Base-by-base conservation (phyloP, 1,140 invertebrate species). In the Elymnias hypermnestra region DNA sequence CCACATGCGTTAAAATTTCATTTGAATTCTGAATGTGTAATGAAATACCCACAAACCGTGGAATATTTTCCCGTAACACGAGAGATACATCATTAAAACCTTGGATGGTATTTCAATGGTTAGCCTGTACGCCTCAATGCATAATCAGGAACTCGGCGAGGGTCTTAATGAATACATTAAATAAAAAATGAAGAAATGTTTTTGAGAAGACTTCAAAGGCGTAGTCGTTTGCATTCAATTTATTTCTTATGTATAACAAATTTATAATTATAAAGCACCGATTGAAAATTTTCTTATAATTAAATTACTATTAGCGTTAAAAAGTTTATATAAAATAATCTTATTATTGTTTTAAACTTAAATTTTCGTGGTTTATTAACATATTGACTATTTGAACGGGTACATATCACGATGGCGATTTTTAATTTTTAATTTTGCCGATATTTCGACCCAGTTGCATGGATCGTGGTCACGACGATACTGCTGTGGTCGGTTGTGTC, bases 11-110 rank as follows among this genome's bases (percentile, higher is more conserved):
- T n/a, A n/a, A n/a, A n/a, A 29, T 29, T 12, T 29, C 10, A 29
- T 29, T 29, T 29, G 26, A 12, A 29, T 29, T 29, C 26, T 29
- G 26, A 29, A n/a, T n/a, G 26, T 29, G 26, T 29, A 12, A 29
- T 29, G 26, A 29, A 29, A 29, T 29, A 12, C 26, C 10, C 5
- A 29, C 26, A 29, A 10, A 9, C 26, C 26, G 10, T 12, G 26
- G 26, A 12, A 29, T 29, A 8, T 29, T 9, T 29, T 29, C n/a
- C 13, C 26, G 26, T 13, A 29, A 29, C 26, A 29, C 13, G 26
- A 29, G 26, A 9, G 8, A 29, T 29, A 29, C 26, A 29, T 29
- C 26, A 29, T 29, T 29, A 29, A 29, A 29, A 12, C 9, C 9
- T 29, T 29, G 1, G 9, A 13, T 9, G 10, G 26, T 5, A 12